Evolutionary conservation across 2,797 vertebrate species (phyloP).

Genomic region (Lates japonicus): DNA sequence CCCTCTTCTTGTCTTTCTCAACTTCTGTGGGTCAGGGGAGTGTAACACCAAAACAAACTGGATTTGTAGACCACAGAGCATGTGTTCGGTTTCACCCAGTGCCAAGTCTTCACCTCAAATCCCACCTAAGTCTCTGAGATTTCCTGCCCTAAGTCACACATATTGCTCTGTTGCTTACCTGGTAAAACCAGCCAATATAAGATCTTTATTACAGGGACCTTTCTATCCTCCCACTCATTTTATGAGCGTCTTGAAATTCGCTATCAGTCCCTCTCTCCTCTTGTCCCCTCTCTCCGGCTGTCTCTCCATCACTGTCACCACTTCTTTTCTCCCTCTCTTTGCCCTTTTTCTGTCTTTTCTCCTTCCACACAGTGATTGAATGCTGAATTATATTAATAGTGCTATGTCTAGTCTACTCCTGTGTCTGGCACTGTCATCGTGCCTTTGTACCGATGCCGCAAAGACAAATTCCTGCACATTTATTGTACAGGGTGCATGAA

Average conservation of each 20-base stretch:
- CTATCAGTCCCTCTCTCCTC: slow-evolving; percentile 45
- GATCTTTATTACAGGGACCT: slow-evolving; percentile 74
- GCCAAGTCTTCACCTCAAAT: slow-evolving; percentile 66
- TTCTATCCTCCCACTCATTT: slow-evolving; percentile 51
- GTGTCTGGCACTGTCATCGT: slow-evolving; percentile 41
- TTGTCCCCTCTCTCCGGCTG: slow-evolving; percentile 31
- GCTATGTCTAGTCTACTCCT: slow-evolving; percentile 34
- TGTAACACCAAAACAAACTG: slow-evolving; percentile 68
- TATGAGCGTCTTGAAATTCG: slow-evolving; percentile 69
- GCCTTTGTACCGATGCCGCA: slow-evolving; percentile 56
- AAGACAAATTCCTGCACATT: slow-evolving; percentile 62
- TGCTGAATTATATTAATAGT: slow-evolving; percentile 53
- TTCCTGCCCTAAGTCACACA: slow-evolving; percentile 68
- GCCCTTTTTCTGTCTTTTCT: slow-evolving; percentile 47
- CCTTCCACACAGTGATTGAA: slow-evolving; percentile 48
- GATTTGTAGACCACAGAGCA: slow-evolving; percentile 72
- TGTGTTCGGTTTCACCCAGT: slow-evolving; percentile 56
- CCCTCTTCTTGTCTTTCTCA: slow-evolving; percentile 3
- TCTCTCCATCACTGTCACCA: slow-evolving; percentile 47
- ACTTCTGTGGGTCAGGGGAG: slow-evolving; percentile 52
- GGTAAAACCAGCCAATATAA: slow-evolving; percentile 69
- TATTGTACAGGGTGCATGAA: slow-evolving; percentile 28
- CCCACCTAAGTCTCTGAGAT: slow-evolving; percentile 69
- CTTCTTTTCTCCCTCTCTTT: slow-evolving; percentile 10
- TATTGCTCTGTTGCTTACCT: slow-evolving; percentile 72